Base-by-base conservation (phyloP, 2,797 vertebrate genomes). In the Tauraco hartlaubi region DNA sequence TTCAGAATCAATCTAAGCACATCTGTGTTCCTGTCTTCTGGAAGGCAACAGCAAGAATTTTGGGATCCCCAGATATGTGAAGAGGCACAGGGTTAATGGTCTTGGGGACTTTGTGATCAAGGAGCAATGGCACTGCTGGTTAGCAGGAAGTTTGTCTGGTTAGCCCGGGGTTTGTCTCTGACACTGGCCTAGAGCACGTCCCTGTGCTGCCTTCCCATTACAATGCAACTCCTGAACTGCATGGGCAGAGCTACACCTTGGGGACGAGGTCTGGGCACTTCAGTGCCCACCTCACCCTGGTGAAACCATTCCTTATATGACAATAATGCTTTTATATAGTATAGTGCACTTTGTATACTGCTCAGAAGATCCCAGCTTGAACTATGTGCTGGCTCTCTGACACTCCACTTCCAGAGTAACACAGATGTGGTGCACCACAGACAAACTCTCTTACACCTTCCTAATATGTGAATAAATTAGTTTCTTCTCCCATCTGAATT, bases 361-460 rank as follows among this genome's bases (percentile, higher is more conserved):
- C 61, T 61, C 29, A 46, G 43, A 43, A 85, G 39, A 71, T 43
- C 61, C 43, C 56, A 35, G 0, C 55, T 20, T 67, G 61, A 74
- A 18, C 54, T 31, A 12, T 2, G 9, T 2, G 0, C 43, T 83
- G 1, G 0, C 15, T 74, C 46, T 11, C 33, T 26, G 37, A 39
- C 49, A 21, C 31, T 37, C 49, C 25, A 14, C 23, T 72, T 71
- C 11, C 35, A 59, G 61, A 64, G 20, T 33, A 18, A 59, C 23
- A 71, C 25, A 52, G 28, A 46, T 8, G 12, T 41, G 22, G 20
- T 25, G 33, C 20, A 46, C 22, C 44, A 56, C 26, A 63, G 20
- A 37, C 26, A 15, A 59, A 35, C 14, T 39, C 51, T 59, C 31
- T 29, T 43, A 25, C 15, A 29, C 5, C 20, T 66, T 71, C 39